Conservation (phyloP, 2,113 vertebrate species). For the Lophura nycthemera region DNA sequence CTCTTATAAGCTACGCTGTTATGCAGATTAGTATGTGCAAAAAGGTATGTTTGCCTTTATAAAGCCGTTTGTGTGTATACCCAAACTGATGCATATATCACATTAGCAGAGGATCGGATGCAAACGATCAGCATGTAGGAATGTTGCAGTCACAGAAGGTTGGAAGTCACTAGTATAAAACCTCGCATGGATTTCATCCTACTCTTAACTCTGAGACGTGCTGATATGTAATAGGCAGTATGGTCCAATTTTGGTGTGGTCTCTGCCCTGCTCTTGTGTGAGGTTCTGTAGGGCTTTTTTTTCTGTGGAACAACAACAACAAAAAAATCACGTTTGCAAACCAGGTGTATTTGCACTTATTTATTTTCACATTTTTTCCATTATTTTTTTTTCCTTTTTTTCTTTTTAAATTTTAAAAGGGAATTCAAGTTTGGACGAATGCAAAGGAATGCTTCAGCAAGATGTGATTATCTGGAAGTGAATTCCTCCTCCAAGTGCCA, state of each 20-base stretch:
- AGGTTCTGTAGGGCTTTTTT: neutral
- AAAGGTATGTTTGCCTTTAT: slow-evolving; percentile 82
- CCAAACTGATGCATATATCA: neutral
- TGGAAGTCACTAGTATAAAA: neutral
- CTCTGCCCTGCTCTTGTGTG: neutral
- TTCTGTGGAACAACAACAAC: neutral
- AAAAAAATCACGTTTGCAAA: neutral
- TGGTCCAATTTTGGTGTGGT: neutral
- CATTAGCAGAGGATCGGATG: neutral
- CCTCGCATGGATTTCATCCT: neutral
- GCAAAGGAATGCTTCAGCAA: slow-evolving; percentile 97
- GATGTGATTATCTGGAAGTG: slow-evolving; percentile 84
- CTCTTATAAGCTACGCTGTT: slow-evolving; percentile 94
- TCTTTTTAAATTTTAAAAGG: slow-evolving; percentile 75
- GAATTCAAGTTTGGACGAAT: slow-evolving; percentile 96
- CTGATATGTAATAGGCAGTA: neutral
- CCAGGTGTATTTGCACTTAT: neutral
- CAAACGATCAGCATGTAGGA: neutral
- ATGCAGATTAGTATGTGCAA: slow-evolving; percentile 99
- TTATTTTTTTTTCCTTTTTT: neutral
- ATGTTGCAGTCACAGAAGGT: neutral
- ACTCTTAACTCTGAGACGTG: neutral
- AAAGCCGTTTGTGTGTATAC: too few species aligned
- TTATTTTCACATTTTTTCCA: neutral
- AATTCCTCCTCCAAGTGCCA: slow-evolving; percentile 76